Base-by-base conservation (phyloP, 2,113 vertebrate species). In the Lepisosteus osseus region DNA sequence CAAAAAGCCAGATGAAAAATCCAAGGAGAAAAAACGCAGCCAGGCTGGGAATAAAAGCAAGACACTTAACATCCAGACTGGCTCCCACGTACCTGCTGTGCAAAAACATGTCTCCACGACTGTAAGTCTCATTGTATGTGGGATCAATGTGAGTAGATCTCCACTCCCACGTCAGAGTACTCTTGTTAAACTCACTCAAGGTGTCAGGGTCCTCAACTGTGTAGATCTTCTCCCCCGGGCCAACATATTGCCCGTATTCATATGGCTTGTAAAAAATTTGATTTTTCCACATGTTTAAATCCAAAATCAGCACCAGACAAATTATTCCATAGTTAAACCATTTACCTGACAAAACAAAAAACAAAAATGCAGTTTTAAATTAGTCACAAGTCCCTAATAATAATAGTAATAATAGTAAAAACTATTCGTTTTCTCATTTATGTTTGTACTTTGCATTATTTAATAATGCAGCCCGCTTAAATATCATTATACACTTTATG, bases 301-400 rank as follows among this genome's bases (percentile, higher is more conserved):
- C 97, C 92, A 99, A 87, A 80, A 99, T 99, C 80, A 99, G 88
- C 78, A 99, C 97, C 1, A 99, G 92, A 82, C 97, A 98, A 87
- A 99, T 99, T 85, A 99, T 97, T 17, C 97, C 97, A 51, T 99
- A 99, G 90, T 99, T 99, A 88, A 99, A 99, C 97, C 97, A 99
- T 88, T 99, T 99, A 56, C 97, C 97, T 99, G 90, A 78, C 86
- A 79, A 65, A 73, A 72, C 86, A 85, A 77, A 88, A 69, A 63
- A 74, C 86, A 45, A 54, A 74, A 6, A 72, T 54, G 6, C 11
- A 61, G 42, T 40, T 71, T 29, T 40, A 61, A 61, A 47, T 70
- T 17, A 8, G 15, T 54, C 12, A 3, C 5, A n/a, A 29, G 29
- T 29, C 29, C 29, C 29, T 29, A 29, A 29, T 29, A 29, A 29